phyloP scores from a whole-genome alignment of 2,113 vertebrate species.

The Peromyscus maniculatus region DNA sequence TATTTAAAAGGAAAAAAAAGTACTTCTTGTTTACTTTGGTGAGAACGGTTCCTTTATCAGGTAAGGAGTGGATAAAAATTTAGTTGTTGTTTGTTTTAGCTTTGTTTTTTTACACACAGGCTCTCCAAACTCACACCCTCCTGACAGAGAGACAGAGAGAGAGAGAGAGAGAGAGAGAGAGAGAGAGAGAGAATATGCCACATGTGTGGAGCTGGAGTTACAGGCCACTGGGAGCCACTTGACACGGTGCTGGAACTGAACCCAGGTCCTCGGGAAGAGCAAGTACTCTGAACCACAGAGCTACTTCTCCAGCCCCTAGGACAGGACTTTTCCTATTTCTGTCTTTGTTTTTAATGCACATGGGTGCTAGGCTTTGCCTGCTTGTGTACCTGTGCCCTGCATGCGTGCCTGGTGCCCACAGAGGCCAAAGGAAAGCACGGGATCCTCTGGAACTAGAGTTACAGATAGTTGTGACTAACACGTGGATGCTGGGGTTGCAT shows the following conservation, averaged over 20 bases:
- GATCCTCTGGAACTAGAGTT: not conserved
- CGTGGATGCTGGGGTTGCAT: not conserved
- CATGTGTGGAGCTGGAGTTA: not conserved
- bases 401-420: not conserved
- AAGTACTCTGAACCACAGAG: not conserved
- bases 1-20: not conserved
- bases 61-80: not conserved
- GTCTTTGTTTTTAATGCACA: not conserved
- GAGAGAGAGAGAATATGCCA: too few species aligned
- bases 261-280: not conserved
- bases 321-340: not conserved
- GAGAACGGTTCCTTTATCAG: not conserved
- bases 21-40: conserved; percentile 26
- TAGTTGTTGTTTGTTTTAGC: not conserved
- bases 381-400: not conserved
- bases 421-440: not conserved
- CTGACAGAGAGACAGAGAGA: not conserved
- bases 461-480: not conserved
- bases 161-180: too few species aligned
- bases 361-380: not conserved
- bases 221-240: not conserved
- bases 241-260: not conserved
- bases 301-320: not conserved
- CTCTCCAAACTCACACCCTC: not conserved
- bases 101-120: not conserved